phyloP scores from a whole-genome alignment of 92 coral and sea anemone species.

The Micromussa lordhowensis region DNA sequence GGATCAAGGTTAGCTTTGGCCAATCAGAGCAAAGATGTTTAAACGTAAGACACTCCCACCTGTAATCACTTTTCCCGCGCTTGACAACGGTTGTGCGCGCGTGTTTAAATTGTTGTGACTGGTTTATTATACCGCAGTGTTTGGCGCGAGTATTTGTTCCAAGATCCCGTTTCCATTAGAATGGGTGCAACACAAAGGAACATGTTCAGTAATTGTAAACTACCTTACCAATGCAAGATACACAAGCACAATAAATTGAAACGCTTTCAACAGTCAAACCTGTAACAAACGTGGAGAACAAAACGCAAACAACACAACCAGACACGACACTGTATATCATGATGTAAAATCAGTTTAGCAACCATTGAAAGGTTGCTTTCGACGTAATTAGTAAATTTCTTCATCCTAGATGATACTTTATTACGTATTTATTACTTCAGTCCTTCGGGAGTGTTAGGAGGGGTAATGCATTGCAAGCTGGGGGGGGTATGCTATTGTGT shows the following conservation, averaged over 20 bases:
- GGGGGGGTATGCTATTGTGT: background rate
- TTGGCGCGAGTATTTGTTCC: background rate
- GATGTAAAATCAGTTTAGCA: background rate
- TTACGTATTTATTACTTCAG: no score
- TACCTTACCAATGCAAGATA: conserved; percentile 19
- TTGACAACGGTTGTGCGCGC: background rate
- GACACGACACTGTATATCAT: background rate
- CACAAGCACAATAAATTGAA: conserved; percentile 12
- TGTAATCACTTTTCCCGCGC: background rate
- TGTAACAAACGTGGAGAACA: conserved; percentile 25
- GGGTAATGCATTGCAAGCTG: background rate
- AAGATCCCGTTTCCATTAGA: background rate
- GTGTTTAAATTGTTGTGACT: background rate
- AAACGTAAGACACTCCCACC: no score
- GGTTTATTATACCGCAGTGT: background rate
- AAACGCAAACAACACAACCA: conserved; percentile 21
- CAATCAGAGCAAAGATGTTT: background rate
- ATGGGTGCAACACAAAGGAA: no score
- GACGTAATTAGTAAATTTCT: background rate
- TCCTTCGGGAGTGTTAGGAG: background rate
- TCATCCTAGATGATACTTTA: background rate
- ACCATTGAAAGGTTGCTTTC: background rate
- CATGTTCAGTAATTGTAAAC: background rate
- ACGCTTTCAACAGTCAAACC: conserved; percentile 33
- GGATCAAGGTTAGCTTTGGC: no score